These are phyloP conservation scores for Oxyteleia sp. DNA, from an alignment of 2,888 invertebrate genomes.

Conservation along the genomic window DNA sequence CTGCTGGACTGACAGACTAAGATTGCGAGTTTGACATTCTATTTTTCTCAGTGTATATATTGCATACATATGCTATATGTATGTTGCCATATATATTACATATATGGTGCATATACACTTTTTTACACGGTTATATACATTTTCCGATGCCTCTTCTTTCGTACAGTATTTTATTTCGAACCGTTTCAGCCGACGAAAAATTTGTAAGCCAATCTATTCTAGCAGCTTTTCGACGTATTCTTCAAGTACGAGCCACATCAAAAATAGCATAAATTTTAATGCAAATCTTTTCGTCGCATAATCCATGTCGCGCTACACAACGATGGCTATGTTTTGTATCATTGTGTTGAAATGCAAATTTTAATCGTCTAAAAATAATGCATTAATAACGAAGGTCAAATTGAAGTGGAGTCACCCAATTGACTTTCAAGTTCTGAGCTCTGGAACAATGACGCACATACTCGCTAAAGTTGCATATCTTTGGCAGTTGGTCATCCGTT, in stretches of 20 bases:
- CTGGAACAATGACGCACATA: conserved; percentile 70
- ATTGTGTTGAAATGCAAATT: conserved; percentile 66
- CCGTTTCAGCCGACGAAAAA: too few relatives aligned
- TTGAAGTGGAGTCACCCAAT: conserved; percentile 63
- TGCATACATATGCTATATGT: too few relatives aligned
- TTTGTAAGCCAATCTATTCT: too few relatives aligned
- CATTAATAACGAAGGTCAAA: conserved; percentile 71
- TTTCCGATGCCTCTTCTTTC: too few relatives aligned
- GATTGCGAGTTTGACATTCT: too few relatives aligned
- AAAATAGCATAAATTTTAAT: conserved; percentile 14
- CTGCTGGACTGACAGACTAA: too few relatives aligned
- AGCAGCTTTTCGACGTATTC: too few relatives aligned
- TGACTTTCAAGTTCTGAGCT: conserved; percentile 70
- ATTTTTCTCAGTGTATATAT: too few relatives aligned
- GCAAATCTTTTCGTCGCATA: conserved; percentile 33
- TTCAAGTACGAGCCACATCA: not conserved
- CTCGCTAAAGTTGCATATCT: conserved; percentile 57
- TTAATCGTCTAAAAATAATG: conserved; percentile 71
- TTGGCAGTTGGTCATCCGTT: conserved; percentile 60
- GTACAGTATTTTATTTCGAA: too few relatives aligned
- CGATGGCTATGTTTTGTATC: conserved; percentile 28
- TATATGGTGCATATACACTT: too few relatives aligned
- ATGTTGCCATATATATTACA: too few relatives aligned
- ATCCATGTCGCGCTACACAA: not conserved
- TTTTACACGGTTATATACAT: too few relatives aligned